Conservation (phyloP, 2,113 vertebrate genomes). For the Apteryx mantelli region DNA sequence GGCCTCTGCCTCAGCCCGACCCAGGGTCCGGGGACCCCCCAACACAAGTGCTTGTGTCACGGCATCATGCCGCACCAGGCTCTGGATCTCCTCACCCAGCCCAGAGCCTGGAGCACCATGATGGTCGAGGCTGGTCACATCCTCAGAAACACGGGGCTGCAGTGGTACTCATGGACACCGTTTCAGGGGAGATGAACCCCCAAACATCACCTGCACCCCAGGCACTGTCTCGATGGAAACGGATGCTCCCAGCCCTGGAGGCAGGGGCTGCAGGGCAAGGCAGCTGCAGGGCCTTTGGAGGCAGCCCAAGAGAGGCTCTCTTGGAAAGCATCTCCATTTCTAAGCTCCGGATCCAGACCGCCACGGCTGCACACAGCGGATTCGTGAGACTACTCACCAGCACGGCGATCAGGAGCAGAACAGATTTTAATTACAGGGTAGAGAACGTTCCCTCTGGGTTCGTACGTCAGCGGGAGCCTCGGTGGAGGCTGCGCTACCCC, state of each 20-base stretch:
- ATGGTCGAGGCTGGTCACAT: too few relatives aligned
- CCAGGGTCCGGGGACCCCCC: neutral
- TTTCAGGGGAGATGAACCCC: too few relatives aligned
- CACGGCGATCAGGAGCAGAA: neutral
- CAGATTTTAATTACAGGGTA: conserved; percentile 23
- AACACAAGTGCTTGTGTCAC: accelerated
- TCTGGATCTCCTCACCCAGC: neutral
- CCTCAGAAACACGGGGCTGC: too few relatives aligned
- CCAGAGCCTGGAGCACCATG: too few relatives aligned
- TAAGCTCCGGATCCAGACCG: neutral
- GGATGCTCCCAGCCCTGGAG: too few relatives aligned
- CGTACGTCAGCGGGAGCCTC: neutral
- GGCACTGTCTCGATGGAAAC: too few relatives aligned
- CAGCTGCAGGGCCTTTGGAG: too few relatives aligned
- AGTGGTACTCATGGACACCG: too few relatives aligned
- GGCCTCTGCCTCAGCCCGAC: accelerated
- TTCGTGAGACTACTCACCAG: neutral
- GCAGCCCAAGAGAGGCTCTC: neutral
- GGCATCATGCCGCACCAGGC: accelerated
- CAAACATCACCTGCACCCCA: too few relatives aligned
- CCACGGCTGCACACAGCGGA: neutral
- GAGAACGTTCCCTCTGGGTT: neutral
- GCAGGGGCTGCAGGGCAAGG: too few relatives aligned
- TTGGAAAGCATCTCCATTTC: neutral
- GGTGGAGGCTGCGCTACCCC: accelerated